phyloP scores from a whole-genome alignment of 2,113 vertebrate genomes.

The Bujurquina vittata region DNA sequence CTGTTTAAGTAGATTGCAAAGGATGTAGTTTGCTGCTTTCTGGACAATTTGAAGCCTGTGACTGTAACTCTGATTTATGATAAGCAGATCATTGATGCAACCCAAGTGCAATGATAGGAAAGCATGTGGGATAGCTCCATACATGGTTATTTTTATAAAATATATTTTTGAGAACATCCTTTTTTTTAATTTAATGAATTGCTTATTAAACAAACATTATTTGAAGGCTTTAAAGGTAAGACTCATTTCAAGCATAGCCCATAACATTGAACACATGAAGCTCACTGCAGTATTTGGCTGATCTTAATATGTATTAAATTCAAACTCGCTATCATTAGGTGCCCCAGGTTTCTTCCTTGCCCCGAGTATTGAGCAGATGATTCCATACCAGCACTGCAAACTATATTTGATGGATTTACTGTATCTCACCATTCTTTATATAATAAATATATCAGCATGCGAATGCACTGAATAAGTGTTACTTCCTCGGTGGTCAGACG shows the following conservation, averaged over 20 bases:
- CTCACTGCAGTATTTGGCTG: neutral
- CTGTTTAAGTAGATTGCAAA: constrained; percentile 13
- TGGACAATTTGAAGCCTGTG: neutral
- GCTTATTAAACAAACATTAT: neutral
- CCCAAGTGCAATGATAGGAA: neutral
- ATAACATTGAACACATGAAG: neutral
- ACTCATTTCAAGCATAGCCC: neutral
- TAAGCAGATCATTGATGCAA: neutral
- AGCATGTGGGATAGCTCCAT: neutral
- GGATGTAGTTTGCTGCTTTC: neutral
- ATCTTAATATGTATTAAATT: neutral
- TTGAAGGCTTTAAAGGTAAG: neutral
- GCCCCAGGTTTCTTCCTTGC: constrained; percentile 10
- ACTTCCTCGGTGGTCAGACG: neutral
- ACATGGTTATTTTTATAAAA: neutral
- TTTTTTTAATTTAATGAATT: neutral
- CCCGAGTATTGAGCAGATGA: constrained; percentile 20
- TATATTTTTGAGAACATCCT: neutral
- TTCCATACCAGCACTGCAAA: neutral
- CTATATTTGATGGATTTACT: neutral
- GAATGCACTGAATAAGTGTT: neutral
- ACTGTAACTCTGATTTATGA: constrained; percentile 2
- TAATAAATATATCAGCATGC: neutral
- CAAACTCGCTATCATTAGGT: neutral
- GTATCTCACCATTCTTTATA: neutral